Evolutionary conservation across 2,113 vertebrate genomes (phyloP).

Genomic region (Rhea americana): DNA sequence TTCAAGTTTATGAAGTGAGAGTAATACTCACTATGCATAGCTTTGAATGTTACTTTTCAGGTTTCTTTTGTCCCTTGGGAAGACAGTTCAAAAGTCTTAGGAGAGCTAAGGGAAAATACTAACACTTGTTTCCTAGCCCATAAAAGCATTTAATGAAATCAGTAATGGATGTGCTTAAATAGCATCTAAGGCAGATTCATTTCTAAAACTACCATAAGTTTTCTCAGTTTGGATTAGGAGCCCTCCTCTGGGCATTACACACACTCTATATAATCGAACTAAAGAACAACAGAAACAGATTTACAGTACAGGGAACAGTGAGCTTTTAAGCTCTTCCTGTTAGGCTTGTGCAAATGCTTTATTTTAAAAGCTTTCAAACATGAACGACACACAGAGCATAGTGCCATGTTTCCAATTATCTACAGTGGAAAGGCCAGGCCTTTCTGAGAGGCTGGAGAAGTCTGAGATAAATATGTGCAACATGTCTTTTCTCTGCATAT

Average conservation of each 20-base stretch:
- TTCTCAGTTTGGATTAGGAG: neutral
- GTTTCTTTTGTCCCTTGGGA: neutral
- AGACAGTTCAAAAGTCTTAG: neutral
- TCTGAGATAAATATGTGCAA: neutral
- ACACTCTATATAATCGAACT: neutral
- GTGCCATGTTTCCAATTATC: neutral
- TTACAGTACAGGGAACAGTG: neutral
- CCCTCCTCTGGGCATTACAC: neutral
- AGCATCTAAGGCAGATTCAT: neutral
- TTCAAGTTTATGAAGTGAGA: neutral
- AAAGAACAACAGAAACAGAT: slow-evolving; percentile 22
- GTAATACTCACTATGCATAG: neutral
- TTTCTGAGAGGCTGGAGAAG: neutral
- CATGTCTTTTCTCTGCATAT: neutral
- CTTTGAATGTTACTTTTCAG: neutral
- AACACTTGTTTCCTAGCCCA: neutral
- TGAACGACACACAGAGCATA: neutral
- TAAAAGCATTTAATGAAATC: neutral
- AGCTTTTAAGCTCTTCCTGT: slow-evolving; percentile 1
- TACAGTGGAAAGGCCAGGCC: neutral
- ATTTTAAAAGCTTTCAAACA: slow-evolving; percentile 36
- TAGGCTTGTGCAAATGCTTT: neutral
- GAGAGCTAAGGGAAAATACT: neutral
- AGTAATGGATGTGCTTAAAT: neutral
- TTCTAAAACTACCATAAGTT: neutral